phyloP scores from a whole-genome alignment of 2,113 vertebrate genomes.

The Formicarius rufipectus region DNA sequence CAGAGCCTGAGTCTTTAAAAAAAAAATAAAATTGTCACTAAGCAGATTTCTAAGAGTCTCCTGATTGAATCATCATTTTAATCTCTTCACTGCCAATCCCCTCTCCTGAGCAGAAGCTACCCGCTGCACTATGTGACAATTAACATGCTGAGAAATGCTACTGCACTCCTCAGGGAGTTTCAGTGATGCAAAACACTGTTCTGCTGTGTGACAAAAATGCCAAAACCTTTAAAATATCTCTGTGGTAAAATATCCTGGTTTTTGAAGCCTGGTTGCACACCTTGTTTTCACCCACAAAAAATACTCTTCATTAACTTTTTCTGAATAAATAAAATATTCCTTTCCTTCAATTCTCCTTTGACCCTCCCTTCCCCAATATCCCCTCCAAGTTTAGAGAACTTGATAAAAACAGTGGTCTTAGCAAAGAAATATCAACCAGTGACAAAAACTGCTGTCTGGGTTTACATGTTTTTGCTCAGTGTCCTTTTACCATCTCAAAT shows the following conservation, averaged over 20 bases:
- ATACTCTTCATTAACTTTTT: neutral
- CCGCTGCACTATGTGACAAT: slow-evolving; percentile 6
- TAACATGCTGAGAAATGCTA: slow-evolving; percentile 37
- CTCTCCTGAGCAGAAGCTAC: slow-evolving; percentile 27
- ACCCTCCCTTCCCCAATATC: neutral
- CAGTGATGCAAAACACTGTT: neutral
- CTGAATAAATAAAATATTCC: neutral
- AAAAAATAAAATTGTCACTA: slow-evolving; percentile 28
- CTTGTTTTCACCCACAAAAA: neutral
- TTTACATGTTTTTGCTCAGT: neutral
- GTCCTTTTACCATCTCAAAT: neutral
- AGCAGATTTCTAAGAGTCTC: slow-evolving; percentile 50
- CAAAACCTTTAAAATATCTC: neutral
- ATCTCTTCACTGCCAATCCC: slow-evolving; percentile 28
- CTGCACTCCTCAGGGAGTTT: slow-evolving; percentile 24
- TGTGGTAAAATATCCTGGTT: neutral
- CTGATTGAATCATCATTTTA: slow-evolving; percentile 62
- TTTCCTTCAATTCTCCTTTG: neutral
- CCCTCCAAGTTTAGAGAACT: neutral
- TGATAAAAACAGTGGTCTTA: neutral
- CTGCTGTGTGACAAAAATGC: neutral
- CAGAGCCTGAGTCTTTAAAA: neutral
- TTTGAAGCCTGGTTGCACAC: neutral
- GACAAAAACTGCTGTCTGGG: neutral
- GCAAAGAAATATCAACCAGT: neutral